Evolutionary conservation across 2,113 vertebrate genomes (phyloP), one percentile per base, ranked within the genome.

Genomic region (Myrmecobius fasciatus): DNA sequence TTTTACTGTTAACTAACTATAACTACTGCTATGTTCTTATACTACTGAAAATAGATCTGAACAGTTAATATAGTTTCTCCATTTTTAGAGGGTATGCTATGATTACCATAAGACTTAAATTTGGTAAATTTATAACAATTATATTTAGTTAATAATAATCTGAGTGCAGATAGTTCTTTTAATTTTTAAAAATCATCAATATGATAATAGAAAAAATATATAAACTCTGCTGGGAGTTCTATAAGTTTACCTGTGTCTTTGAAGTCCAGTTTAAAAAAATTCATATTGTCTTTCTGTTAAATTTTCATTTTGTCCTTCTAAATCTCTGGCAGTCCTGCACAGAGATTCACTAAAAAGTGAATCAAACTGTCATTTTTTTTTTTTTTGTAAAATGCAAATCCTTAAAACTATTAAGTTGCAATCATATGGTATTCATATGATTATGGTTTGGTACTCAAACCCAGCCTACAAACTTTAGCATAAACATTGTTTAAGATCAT

Each of bases 401-500:
- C 12, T 95, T 83, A 53, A 95, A 95, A 56, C 7, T 0, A 94
- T 92, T 91, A 56, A 8, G 52, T 91, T 95, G 53, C n/a, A 95
- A 26, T 92, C 89, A 94, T 54, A 89, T n/a, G 3, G 28, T 94
- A 36, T 95, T 96, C n/a, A n/a, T n/a, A n/a, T n/a, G n/a, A n/a
- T n/a, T n/a, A n/a, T n/a, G n/a, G n/a, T n/a, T n/a, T n/a, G 3
- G 28, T 94, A 36, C 94, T 96, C 53, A 1, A 90, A 95, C 83
- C 47, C 96, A 94, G 2, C 52, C 25, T 5, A 24, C 9, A 1
- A 92, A 31, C 9, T 49, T 83, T 91, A 93, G 52, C 10, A 91
- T 94, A 93, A 96, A 96, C 22, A 93, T 97, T 97, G 92, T 92
- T 25, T 52, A 49, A 88, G 93, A 1, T 75, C 89, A 93, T 97